These are phyloP conservation scores for Clamator glandarius DNA, from an alignment of 2,797 vertebrate species.

Conservation along the genomic window DNA sequence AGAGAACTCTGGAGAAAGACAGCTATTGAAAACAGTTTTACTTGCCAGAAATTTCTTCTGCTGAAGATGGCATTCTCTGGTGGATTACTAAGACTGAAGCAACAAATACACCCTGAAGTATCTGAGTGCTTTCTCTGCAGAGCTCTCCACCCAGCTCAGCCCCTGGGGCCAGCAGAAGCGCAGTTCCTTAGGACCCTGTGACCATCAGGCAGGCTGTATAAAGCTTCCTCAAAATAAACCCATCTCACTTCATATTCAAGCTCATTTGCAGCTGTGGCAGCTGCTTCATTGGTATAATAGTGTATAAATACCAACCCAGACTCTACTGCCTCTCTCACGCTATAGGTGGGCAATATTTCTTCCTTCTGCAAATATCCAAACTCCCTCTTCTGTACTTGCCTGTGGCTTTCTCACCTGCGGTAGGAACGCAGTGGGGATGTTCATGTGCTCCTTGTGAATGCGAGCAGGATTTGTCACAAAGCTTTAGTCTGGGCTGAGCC, in stretches of 20 bases:
- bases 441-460: background rate
- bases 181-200: background rate
- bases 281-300: background rate
- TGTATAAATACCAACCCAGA: background rate
- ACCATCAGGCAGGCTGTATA: background rate
- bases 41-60: background rate
- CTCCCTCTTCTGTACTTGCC: background rate
- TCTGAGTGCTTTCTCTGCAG: background rate
- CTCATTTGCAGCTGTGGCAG: background rate
- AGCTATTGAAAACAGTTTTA: background rate
- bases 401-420: background rate
- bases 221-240: background rate
- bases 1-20: background rate
- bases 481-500: background rate
- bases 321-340: background rate
- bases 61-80: background rate
- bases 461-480: background rate
- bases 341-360: background rate
- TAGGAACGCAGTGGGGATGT: background rate
- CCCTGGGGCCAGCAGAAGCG: background rate
- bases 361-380: background rate
- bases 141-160: background rate
- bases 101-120: background rate
- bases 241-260: background rate
- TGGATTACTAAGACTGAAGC: background rate